Percentiles rank a stretch among this genome's conserved stretches.
These are phyloP conservation scores for Hoplodrina ambigua DNA, from an alignment of 2,888 invertebrate genomes.

Conservation along the genomic window DNA sequence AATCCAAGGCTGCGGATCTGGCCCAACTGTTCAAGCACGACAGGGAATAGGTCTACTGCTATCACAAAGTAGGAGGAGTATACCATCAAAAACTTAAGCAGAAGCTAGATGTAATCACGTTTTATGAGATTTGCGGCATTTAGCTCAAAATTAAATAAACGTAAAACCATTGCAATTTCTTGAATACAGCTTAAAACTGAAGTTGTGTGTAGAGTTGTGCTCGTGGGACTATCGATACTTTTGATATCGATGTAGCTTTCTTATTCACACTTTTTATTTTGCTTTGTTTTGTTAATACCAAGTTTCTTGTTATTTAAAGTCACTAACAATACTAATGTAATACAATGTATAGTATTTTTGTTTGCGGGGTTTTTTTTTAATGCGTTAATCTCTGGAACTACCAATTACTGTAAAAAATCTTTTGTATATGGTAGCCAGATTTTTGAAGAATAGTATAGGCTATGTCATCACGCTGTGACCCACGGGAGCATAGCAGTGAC, in stretches of 20 bases:
- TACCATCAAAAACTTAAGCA: not conserved
- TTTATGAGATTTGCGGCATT: conserved; percentile 12
- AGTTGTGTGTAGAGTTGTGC: conserved; percentile 48
- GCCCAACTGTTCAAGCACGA: too few species aligned
- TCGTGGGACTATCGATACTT: conserved; percentile 14
- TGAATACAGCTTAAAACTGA: conserved; percentile 62
- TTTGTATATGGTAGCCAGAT: too few species aligned
- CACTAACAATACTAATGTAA: too few species aligned
- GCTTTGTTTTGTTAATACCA: not conserved
- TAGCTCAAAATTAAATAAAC: conserved; percentile 54
- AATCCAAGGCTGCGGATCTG: too few species aligned
- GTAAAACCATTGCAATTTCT: conserved; percentile 69
- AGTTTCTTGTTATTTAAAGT: not conserved
- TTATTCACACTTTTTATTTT: not conserved
- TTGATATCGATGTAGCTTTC: not conserved
- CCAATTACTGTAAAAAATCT: too few species aligned
- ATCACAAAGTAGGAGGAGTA: not conserved
- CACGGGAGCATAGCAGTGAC: too few species aligned
- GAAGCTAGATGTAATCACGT: not conserved
- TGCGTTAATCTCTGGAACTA: too few species aligned
- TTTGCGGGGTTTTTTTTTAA: too few species aligned
- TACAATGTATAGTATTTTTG: too few species aligned
- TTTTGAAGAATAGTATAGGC: too few species aligned
- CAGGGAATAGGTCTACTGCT: not conserved
- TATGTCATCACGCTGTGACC: too few species aligned